A percentile compares a stretch with the other conserved stretches of the same genome.
phyloP scores from a whole-genome alignment of 2,797 vertebrate species.

The Lepidocolaptes lacrymiger region DNA sequence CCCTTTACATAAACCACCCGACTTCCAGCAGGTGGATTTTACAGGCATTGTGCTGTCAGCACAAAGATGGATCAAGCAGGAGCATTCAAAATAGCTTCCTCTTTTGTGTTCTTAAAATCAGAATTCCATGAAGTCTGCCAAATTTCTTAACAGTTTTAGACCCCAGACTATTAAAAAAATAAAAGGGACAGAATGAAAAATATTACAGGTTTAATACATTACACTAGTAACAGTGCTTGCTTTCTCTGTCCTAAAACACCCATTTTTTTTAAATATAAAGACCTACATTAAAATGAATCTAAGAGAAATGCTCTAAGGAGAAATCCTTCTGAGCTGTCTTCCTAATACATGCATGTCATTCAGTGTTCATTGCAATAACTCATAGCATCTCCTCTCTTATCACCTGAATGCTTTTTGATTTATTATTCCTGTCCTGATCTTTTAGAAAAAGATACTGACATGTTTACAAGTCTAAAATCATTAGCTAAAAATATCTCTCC shows the following conservation, averaged over 20 bases:
- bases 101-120: slow-evolving; percentile 72
- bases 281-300: neutral
- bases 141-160: slow-evolving; percentile 63
- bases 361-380: neutral
- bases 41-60: slow-evolving; percentile 74
- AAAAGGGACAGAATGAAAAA: neutral
- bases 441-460: neutral
- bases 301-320: neutral
- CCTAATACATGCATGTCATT: neutral
- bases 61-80: slow-evolving; percentile 77
- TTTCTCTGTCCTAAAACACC: neutral
- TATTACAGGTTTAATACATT: neutral
- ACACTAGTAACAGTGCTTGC: neutral
- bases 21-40: slow-evolving; percentile 89
- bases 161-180: neutral
- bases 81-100: slow-evolving; percentile 76
- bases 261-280: neutral
- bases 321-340: neutral
- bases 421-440: slow-evolving; percentile 21
- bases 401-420: neutral
- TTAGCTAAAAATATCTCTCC: slow-evolving; percentile 7
- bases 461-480: slow-evolving; percentile 7
- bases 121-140: slow-evolving; percentile 44
- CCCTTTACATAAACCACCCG: slow-evolving; percentile 85
- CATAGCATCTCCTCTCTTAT: neutral